Percentiles rank a stretch among this genome's conserved stretches.
These are phyloP conservation scores for Protophormia terraenovae DNA, from an alignment of 2,888 invertebrate genomes.

Conservation along the genomic window DNA sequence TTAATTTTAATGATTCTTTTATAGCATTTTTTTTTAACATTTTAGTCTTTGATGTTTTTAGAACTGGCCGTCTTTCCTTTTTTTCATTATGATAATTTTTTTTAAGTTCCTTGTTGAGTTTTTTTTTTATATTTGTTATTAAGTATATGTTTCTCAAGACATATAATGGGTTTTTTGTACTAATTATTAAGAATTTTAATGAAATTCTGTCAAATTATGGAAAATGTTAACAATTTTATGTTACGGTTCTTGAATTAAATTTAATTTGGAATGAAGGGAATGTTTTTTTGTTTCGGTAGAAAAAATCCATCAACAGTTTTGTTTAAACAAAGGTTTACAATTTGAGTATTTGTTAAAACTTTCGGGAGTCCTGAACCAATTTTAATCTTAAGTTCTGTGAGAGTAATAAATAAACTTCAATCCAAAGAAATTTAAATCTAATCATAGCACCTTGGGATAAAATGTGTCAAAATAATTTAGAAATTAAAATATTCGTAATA, in stretches of 20 bases:
- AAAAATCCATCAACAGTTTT: too few species aligned
- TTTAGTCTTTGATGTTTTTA: constrained; percentile 17
- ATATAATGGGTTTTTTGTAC: constrained; percentile 3
- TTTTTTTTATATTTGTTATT: constrained; percentile 21
- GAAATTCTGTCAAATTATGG: constrained; percentile 50
- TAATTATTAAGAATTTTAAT: constrained; percentile 64
- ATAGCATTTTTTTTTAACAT: constrained; percentile 9
- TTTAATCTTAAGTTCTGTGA: too few species aligned
- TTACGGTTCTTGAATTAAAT: constrained; percentile 14
- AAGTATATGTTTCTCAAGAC: constrained; percentile 24
- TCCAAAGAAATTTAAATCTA: too few species aligned
- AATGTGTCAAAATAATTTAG: too few species aligned
- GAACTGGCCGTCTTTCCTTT: not conserved
- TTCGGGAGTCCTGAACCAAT: too few species aligned
- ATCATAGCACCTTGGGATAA: too few species aligned
- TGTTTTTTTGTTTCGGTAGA: not conserved
- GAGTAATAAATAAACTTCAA: too few species aligned
- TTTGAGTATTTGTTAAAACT: too few species aligned
- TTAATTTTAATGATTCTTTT: not conserved
- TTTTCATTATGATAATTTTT: not conserved
- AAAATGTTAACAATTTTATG: constrained; percentile 57
- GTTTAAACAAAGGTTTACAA: too few species aligned
- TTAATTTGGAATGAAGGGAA: not conserved
- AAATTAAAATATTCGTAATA: too few species aligned
- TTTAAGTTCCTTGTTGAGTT: not conserved